Evolutionary conservation across 1,140 invertebrate genomes (phyloP), one percentile per base, ranked within the genome.

Genomic region (Diuraphis noxia): DNA sequence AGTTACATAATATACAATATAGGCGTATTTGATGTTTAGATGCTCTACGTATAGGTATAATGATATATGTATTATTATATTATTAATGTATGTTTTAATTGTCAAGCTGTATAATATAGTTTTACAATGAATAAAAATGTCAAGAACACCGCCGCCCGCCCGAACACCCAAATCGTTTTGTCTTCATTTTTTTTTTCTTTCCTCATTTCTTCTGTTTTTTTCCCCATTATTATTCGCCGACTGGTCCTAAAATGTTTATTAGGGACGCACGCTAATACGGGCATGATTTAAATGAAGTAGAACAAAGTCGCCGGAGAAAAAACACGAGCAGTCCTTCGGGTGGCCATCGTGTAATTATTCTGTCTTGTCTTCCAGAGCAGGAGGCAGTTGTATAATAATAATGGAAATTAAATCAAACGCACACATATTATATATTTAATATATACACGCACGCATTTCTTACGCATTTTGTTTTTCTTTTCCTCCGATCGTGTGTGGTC

Each of bases 371-470:
- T 81, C 36, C 89, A 40, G 43, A 49, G 21, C 46, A 21, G 46
- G 46, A 46, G 77, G 89, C 72, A 90, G 30, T 81, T n/a, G 77
- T 91, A 91, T 91, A 91, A 82, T 56, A 90, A 90, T 90, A 90
- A 90, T 81, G 89, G 89, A 91, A 91, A 91, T 91, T 82, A 91
- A 82, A 91, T 81, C 89, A 81, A 91, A 90, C 41, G 38, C 17
- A 81, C n/a, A n/a, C n/a, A 43, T 8, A 19, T 0, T 25, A 43
- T n/a, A 21, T 34, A 43, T 34, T 17, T 19, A 43, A n/a, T n/a
- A 9, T 9, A 21, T 25, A 25, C 8, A 77, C 10, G 1, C 0
- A 3, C 40, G 40, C 6, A 43, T 89, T 89, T 89, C 88, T 43
- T n/a, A 72, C 13, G 13, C 30, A n/a, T n/a, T n/a, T n/a, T n/a